Conservation (phyloP, 2,113 vertebrate species). For the Paedocypris sp. region DNA sequence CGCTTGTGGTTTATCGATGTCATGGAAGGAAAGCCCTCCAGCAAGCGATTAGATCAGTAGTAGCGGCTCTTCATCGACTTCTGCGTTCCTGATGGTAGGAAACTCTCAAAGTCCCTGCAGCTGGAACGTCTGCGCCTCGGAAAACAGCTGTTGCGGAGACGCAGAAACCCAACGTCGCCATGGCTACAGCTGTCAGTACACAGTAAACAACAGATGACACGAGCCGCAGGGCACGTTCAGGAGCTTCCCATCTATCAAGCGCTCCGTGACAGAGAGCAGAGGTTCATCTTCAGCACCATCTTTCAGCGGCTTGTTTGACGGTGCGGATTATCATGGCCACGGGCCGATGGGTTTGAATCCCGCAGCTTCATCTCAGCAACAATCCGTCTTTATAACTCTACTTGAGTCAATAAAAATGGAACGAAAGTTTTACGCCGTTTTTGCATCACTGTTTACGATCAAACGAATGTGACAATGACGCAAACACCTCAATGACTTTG, state of each 20-base stretch:
- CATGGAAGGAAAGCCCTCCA: conserved; percentile 5
- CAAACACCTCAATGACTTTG: too few relatives aligned
- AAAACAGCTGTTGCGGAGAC: conserved; percentile 17
- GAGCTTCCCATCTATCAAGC: conserved; percentile 2
- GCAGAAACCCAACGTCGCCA: conserved; percentile 2
- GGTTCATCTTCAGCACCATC: neutral
- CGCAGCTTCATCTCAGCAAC: neutral
- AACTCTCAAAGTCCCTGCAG: conserved; percentile 8
- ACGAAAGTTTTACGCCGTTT: too few relatives aligned
- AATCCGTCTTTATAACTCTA: neutral
- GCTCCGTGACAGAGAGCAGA: neutral
- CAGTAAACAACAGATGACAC: conserved; percentile 5
- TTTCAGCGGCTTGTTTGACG: conserved; percentile 13
- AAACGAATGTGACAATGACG: too few relatives aligned
- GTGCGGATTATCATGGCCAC: neutral
- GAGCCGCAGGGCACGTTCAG: neutral
- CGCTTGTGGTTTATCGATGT: too few relatives aligned
- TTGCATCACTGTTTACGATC: too few relatives aligned
- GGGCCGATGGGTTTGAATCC: neutral
- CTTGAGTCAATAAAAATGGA: neutral
- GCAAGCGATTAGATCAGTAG: neutral
- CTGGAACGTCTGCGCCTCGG: neutral
- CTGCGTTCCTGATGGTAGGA: neutral
- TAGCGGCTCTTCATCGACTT: neutral
- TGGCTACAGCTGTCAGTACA: conserved; percentile 6